These are phyloP conservation scores for Elmis aenea DNA, from an alignment of 2,888 invertebrate genomes.

Conservation along the genomic window DNA sequence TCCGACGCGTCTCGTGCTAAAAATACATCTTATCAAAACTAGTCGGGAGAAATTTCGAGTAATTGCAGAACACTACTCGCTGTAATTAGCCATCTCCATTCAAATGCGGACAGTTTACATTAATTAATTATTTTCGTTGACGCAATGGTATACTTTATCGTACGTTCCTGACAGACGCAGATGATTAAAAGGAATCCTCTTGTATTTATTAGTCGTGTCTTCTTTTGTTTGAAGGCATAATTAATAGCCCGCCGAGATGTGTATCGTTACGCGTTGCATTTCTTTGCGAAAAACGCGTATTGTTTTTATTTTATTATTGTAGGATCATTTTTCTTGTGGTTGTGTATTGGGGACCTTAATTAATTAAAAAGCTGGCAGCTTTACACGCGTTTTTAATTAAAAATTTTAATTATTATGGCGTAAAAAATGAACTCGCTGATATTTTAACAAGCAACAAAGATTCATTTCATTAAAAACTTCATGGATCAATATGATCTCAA, in stretches of 20 bases:
- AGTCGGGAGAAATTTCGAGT: constrained; percentile 6
- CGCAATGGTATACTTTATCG: constrained; percentile 8
- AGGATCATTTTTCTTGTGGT: too few relatives aligned
- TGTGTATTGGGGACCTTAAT: too few relatives aligned
- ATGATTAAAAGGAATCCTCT: constrained; percentile 8
- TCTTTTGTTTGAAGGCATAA: constrained; percentile 8
- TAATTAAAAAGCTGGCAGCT: too few relatives aligned
- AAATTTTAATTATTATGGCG: too few relatives aligned
- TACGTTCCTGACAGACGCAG: background rate
- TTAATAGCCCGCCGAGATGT: constrained; percentile 3
- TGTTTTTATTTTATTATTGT: too few relatives aligned
- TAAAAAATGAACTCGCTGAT: too few relatives aligned
- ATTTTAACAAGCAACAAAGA: too few relatives aligned
- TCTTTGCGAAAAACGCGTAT: background rate
- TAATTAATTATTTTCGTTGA: constrained; percentile 19
- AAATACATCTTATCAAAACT: constrained; percentile 5
- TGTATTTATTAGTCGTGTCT: constrained; percentile 4
- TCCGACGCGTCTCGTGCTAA: constrained; percentile 6
- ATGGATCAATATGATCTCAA: too few relatives aligned
- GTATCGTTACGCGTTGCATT: constrained; percentile 1
- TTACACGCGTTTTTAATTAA: too few relatives aligned
- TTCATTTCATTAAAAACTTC: too few relatives aligned
- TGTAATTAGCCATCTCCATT: constrained; percentile 20
- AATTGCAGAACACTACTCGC: too few relatives aligned
- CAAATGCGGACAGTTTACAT: constrained; percentile 18